Evolutionary conservation across 2,797 vertebrate species (phyloP).

Genomic region (Pipistrellus pygmaeus): DNA sequence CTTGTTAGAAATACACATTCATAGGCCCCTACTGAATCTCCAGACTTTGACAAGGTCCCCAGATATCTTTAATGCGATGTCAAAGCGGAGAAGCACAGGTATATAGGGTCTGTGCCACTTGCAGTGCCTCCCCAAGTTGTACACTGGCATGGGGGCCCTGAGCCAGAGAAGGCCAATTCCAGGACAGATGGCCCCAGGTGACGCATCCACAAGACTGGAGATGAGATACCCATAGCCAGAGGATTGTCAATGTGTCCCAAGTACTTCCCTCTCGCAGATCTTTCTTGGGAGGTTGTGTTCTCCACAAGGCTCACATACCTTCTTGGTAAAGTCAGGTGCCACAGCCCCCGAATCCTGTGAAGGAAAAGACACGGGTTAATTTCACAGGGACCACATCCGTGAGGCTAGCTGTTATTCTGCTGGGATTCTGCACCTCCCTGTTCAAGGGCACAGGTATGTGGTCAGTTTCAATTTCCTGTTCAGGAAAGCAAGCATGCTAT

Average conservation of each 20-base stretch:
- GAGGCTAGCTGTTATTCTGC: neutral
- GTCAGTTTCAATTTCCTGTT: neutral
- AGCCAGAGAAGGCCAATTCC: neutral
- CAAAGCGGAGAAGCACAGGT: neutral
- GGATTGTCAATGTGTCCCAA: neutral
- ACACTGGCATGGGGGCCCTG: neutral
- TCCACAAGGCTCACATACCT: slow-evolving; percentile 79
- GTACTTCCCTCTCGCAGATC: neutral
- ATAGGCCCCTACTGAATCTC: neutral
- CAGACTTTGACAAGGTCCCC: neutral
- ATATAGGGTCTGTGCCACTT: no score
- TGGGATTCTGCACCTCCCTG: neutral
- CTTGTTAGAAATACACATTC: slow-evolving; percentile 5
- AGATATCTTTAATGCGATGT: neutral
- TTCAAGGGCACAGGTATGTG: no score
- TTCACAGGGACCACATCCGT: neutral
- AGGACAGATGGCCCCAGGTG: neutral
- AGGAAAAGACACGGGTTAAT: slow-evolving; percentile 62
- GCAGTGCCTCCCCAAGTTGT: neutral
- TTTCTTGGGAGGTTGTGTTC: neutral
- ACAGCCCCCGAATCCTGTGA: slow-evolving; percentile 81
- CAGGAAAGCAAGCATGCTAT: neutral
- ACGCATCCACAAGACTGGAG: slow-evolving; percentile 7
- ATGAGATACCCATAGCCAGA: slow-evolving; percentile 66
- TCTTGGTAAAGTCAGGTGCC: slow-evolving; percentile 83